A percentile compares a stretch with the other conserved stretches of the same genome.
These are phyloP conservation scores for Frankliniella fusca DNA, from an alignment of 2,888 invertebrate species.

Conservation along the genomic window DNA sequence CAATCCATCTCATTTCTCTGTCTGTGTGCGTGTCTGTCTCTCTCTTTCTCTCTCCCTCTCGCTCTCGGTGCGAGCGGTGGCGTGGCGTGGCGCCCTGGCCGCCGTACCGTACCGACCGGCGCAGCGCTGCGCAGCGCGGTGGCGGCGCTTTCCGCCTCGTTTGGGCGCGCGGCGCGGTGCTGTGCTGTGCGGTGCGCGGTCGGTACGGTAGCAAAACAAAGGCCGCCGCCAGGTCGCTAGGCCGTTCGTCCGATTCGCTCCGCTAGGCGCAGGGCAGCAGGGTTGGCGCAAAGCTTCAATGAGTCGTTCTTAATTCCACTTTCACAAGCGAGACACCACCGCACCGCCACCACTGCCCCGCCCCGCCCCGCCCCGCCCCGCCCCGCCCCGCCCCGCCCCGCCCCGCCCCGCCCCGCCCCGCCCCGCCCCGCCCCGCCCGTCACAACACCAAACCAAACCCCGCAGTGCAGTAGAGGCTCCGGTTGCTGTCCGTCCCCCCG, in stretches of 20 bases:
- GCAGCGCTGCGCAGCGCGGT: not conserved
- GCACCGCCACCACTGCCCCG: not conserved
- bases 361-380: not conserved
- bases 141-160: conserved; percentile 3
- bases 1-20: no score
- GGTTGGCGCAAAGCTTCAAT: conserved; percentile 12
- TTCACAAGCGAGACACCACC: conserved; percentile 11
- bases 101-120: not conserved
- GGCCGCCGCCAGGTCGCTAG: not conserved
- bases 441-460: no score
- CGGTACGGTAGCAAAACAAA: not conserved
- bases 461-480: no score
- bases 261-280: not conserved
- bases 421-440: not conserved
- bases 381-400: not conserved
- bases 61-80: no score
- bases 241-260: conserved; percentile 10
- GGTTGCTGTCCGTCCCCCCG: no score
- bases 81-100: no score
- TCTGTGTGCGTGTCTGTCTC: no score
- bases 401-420: not conserved
- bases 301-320: conserved; percentile 22
- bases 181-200: not conserved
- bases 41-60: no score
- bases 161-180: not conserved